Conservation (phyloP, 37 sponge, comb jelly and placozoan genomes). For the Ianthella basta region DNA sequence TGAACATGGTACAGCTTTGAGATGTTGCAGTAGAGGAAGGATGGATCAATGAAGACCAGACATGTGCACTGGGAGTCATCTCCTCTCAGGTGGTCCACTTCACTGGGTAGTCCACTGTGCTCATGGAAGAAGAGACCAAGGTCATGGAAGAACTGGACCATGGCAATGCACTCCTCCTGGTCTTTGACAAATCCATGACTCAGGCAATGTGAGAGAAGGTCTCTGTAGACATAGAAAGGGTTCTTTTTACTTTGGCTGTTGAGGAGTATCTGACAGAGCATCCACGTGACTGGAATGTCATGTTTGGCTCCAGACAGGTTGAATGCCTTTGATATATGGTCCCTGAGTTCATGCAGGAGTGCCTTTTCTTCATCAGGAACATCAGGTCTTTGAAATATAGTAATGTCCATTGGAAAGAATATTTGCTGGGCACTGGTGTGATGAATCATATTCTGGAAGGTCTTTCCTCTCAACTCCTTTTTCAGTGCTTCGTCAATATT, state of each 20-base stretch:
- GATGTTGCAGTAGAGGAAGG: conserved; percentile 23
- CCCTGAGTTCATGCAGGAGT: not conserved
- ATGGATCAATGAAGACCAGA: conserved; percentile 21
- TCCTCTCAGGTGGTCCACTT: conserved; percentile 17
- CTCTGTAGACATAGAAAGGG: not conserved
- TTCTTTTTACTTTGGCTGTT: not conserved
- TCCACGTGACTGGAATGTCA: not conserved
- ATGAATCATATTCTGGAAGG: not conserved
- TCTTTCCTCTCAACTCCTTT: not conserved
- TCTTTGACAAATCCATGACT: not conserved
- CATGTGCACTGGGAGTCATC: conserved; percentile 19
- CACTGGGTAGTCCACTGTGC: conserved; percentile 17
- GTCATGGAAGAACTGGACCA: conserved; percentile 18
- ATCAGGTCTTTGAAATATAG: not conserved
- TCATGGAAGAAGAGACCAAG: conserved; percentile 24
- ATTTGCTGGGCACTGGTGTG: not conserved
- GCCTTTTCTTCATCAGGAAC: not conserved
- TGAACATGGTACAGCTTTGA: conserved; percentile 18
- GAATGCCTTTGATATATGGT: not conserved
- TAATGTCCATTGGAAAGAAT: conserved; percentile 1
- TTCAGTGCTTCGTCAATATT: not conserved
- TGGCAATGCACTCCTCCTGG: not conserved
- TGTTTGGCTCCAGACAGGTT: not conserved
- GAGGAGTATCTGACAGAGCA: conserved; percentile 11
- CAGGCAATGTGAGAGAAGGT: conserved; percentile 3